A percentile compares a stretch with the other conserved stretches of the same genome.
Evolutionary conservation across 2,888 invertebrate species (phyloP).

Genomic region (Cheilosia grossa): DNA sequence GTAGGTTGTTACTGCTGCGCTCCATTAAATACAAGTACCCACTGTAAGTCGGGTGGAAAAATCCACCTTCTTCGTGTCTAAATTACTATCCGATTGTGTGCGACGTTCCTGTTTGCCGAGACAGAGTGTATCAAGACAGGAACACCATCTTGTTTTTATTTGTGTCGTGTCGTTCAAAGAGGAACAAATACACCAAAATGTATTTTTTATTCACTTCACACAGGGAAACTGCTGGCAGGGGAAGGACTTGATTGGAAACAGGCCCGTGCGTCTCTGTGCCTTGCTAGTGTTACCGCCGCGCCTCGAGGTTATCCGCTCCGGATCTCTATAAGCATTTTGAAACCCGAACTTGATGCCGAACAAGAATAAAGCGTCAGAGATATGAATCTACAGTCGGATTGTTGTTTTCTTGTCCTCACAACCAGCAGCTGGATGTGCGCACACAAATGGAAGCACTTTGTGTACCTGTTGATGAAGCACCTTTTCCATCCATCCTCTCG

Average conservation of each 20-base stretch:
- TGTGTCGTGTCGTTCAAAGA: conserved; percentile 11
- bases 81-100: conserved; percentile 70
- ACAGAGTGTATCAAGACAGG: conserved; percentile 65
- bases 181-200: conserved; percentile 7
- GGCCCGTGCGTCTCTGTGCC: conserved; percentile 37
- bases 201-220: conserved; percentile 24
- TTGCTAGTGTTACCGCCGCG: conserved; percentile 56
- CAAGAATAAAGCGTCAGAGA: conserved; percentile 71
- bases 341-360: conserved; percentile 67
- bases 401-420: conserved; percentile 37
- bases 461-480: conserved; percentile 55
- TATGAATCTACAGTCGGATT: conserved; percentile 69
- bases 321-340: conserved; percentile 70
- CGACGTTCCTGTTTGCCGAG: conserved; percentile 57
- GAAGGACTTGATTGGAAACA: conserved; percentile 32
- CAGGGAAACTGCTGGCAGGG: conserved; percentile 4
- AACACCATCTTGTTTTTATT: conserved; percentile 37
- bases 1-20: conserved; percentile 16
- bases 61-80: conserved; percentile 67
- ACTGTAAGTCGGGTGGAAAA: conserved; percentile 50
- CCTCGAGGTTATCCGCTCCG: conserved; percentile 61
- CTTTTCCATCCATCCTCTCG: conserved; percentile 30
- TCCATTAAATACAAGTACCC: conserved; percentile 36
- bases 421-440: conserved; percentile 57
- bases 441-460: conserved; percentile 40